phyloP scores from a whole-genome alignment of 2,888 invertebrate genomes.

The Drosophila sordidapex region DNA sequence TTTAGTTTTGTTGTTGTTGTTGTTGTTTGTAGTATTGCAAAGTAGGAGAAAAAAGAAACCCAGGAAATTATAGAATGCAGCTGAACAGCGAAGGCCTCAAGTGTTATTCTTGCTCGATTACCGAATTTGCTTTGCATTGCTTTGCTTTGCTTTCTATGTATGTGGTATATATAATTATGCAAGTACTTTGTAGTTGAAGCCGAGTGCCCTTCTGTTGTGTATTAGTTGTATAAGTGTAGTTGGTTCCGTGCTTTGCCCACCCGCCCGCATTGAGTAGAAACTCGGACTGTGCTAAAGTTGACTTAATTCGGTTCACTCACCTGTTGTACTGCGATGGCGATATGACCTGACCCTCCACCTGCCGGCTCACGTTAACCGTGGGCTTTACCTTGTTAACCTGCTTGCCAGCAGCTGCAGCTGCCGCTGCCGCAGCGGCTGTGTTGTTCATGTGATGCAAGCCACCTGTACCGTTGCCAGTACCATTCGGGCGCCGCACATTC shows the following conservation, averaged over 20 bases:
- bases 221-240: constrained; percentile 25
- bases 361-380: constrained; percentile 93
- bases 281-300: constrained; percentile 30
- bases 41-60: constrained; percentile 32
- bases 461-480: constrained; percentile 80
- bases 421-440: constrained; percentile 85
- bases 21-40: constrained; percentile 24
- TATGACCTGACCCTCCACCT: constrained; percentile 89
- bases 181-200: constrained; percentile 54
- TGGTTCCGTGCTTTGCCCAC: constrained; percentile 39
- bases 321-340: constrained; percentile 89
- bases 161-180: constrained; percentile 6
- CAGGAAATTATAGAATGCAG: constrained; percentile 61
- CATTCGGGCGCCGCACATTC: constrained; percentile 88
- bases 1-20: constrained; percentile 17
- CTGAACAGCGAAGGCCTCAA: constrained; percentile 62
- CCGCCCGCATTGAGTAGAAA: constrained; percentile 21
- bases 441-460: constrained; percentile 87
- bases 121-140: constrained; percentile 49
- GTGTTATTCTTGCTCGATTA: constrained; percentile 53
- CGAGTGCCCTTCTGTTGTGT: constrained; percentile 63
- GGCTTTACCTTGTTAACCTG: constrained; percentile 96
- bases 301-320: constrained; percentile 64
- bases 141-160: constrained; percentile 34
- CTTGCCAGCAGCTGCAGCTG: constrained; percentile 86